Evolutionary conservation across 30 jellyfish, hydroid and myxozoan genomes (phyloP), one percentile per base, ranked within the genome.

Genomic region (Cassiopea xamachana): DNA sequence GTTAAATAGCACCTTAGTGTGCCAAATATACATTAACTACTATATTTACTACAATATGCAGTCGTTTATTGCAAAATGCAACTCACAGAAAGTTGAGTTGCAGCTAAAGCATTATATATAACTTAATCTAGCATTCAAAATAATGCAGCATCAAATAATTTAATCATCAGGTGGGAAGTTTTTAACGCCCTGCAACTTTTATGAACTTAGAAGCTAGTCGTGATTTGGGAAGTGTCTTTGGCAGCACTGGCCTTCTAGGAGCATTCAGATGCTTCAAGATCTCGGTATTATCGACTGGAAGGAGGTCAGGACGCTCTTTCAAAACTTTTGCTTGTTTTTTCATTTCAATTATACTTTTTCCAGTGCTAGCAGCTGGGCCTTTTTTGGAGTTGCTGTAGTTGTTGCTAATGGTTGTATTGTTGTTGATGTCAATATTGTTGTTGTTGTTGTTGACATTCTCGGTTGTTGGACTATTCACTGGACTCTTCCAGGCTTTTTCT

Each of bases 291-390:
- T 88, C 95, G 13, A 88, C 86, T 7, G 95, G 95, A 2, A 88
- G 81, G 48, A 88, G 75, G 10, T 88, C 95, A 14, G 95, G 90
- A 6, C 95, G 86, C 73, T 88, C 95, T 69, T 88, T 88, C 62
- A 62, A 39, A 17, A 17, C 19, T 15, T 43, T 75, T 6, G 89
- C 81, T 49, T 87, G 88, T 45, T 77, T 87, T 87, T 87, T 87
- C 48, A 76, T 88, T 18, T 86, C 88, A 27, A 75, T 86, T 2
- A 86, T 58, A 79, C 87, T 74, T 77, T 86, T 86, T 16, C 82
- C 82, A 2, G 87, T 62, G 10, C 85, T 55, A 1, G 55, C 77
- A 1, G 27, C 16, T 14, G 8, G 16, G n/a, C 48, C 50, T 3
- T 48, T 14, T 19, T 78, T 48, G 86, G 39, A 15, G 75, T 73